Conservation (phyloP, 1,140 invertebrate species). For the Drosophila carrolli region DNA sequence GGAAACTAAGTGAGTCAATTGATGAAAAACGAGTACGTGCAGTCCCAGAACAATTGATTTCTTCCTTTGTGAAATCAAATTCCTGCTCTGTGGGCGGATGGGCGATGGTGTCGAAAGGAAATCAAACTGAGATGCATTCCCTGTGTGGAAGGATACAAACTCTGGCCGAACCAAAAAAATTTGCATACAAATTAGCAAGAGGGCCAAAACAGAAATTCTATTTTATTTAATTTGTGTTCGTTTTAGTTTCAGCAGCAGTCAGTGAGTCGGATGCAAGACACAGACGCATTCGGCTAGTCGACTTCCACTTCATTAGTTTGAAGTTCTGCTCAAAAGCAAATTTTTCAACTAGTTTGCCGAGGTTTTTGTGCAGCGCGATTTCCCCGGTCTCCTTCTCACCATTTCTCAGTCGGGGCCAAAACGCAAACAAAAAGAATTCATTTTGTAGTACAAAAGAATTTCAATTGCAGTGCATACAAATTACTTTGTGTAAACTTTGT, state of each 20-base stretch:
- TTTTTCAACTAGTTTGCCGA: slow-evolving; percentile 61
- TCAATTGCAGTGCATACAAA: slow-evolving; percentile 78
- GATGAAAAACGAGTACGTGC: slow-evolving; percentile 34
- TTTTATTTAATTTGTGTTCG: slow-evolving; percentile 62
- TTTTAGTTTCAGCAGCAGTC: slow-evolving; percentile 37
- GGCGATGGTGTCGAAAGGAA: slow-evolving; percentile 16
- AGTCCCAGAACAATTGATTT: slow-evolving; percentile 30
- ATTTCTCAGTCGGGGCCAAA: slow-evolving; percentile 38
- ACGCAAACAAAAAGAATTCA: slow-evolving; percentile 73
- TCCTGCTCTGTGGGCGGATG: slow-evolving; percentile 2
- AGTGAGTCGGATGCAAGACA: slow-evolving; percentile 10
- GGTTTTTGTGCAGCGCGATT: slow-evolving; percentile 49
- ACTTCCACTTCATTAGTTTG: slow-evolving; percentile 70
- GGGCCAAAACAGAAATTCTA: slow-evolving; percentile 35
- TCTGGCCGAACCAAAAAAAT: slow-evolving; percentile 32
- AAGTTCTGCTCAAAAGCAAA: slow-evolving; percentile 63
- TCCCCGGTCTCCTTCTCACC: background rate
- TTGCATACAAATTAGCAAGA: slow-evolving; percentile 41
- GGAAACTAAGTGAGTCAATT: slow-evolving; percentile 44
- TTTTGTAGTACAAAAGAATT: slow-evolving; percentile 72
- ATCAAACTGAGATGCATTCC: slow-evolving; percentile 44
- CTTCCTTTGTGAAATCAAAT: slow-evolving; percentile 37
- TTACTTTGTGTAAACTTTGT: slow-evolving; percentile 74
- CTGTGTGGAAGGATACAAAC: slow-evolving; percentile 33
- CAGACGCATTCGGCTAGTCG: slow-evolving; percentile 33